Evolutionary conservation across 2,888 invertebrate species (phyloP).

Genomic region (Parelbella ahira): DNA sequence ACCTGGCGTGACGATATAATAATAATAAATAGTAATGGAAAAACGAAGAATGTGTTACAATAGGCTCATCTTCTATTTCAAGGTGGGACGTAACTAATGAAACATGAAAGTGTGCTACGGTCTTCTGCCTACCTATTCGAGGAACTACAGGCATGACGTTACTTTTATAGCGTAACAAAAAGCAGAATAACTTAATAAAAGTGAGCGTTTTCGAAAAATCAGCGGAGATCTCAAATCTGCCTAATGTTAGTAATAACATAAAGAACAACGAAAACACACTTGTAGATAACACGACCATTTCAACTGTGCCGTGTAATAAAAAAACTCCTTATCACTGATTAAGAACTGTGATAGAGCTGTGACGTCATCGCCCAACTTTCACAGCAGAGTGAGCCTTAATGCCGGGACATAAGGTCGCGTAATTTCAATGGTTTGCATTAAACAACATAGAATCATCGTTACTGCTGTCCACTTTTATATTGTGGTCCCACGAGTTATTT

Average conservation of each 20-base stretch:
- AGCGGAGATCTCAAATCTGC: too few relatives aligned
- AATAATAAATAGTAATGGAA: too few relatives aligned
- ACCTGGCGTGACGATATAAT: too few relatives aligned
- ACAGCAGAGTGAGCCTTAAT: constrained; percentile 10
- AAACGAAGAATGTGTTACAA: too few relatives aligned
- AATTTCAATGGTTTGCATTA: constrained; percentile 10
- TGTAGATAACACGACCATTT: constrained; percentile 44
- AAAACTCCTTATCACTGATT: constrained; percentile 43
- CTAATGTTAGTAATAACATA: constrained; percentile 34
- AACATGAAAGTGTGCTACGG: too few relatives aligned
- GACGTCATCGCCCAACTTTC: constrained; percentile 35
- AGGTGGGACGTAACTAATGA: too few relatives aligned
- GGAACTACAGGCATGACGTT: too few relatives aligned
- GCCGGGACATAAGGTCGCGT: neutral
- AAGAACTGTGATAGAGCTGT: constrained; percentile 43
- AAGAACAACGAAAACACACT: constrained; percentile 35
- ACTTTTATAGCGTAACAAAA: too few relatives aligned
- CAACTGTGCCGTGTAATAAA: constrained; percentile 42
- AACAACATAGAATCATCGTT: constrained; percentile 32
- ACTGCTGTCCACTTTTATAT: constrained; percentile 42
- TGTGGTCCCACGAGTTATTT: constrained; percentile 36
- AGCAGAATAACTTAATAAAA: too few relatives aligned
- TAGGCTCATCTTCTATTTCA: too few relatives aligned
- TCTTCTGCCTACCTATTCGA: too few relatives aligned
- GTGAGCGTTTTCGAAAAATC: too few relatives aligned